These are phyloP conservation scores for Lycaon pictus DNA, from an alignment of 2,113 vertebrate species.

Conservation along the genomic window DNA sequence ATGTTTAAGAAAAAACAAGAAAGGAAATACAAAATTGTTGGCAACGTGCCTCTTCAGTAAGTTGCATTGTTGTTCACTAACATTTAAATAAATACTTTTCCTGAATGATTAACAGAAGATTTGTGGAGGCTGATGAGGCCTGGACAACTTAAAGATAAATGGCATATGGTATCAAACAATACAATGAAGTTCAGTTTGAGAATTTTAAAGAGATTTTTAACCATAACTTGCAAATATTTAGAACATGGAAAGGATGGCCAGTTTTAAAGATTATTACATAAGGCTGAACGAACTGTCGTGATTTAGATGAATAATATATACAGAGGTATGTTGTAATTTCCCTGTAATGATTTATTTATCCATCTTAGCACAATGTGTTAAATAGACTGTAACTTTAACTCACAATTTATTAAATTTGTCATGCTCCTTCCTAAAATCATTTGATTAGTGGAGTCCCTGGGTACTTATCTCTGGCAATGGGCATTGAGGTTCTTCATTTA, in stretches of 20 bases:
- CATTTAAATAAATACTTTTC: neutral
- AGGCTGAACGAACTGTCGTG: neutral
- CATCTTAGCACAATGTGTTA: neutral
- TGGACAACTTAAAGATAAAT: neutral
- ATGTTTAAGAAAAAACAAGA: neutral
- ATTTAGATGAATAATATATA: neutral
- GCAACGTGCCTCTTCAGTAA: neutral
- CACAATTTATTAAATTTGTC: neutral
- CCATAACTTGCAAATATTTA: neutral
- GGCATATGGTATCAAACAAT: neutral
- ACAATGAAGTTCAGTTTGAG: neutral
- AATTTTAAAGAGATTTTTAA: neutral
- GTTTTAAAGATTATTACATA: constrained; percentile 4
- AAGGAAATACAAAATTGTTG: neutral
- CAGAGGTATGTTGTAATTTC: neutral
- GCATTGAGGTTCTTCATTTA: neutral
- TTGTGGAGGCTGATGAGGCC: neutral
- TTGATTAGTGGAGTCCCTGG: neutral
- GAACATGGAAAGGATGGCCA: neutral
- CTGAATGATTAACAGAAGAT: neutral
- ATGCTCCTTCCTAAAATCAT: neutral
- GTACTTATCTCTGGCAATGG: neutral
- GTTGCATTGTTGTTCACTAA: neutral
- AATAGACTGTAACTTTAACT: neutral
- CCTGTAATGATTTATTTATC: neutral